Conservation (phyloP, 1,140 invertebrate genomes). For the Drosophila nebulosa region DNA sequence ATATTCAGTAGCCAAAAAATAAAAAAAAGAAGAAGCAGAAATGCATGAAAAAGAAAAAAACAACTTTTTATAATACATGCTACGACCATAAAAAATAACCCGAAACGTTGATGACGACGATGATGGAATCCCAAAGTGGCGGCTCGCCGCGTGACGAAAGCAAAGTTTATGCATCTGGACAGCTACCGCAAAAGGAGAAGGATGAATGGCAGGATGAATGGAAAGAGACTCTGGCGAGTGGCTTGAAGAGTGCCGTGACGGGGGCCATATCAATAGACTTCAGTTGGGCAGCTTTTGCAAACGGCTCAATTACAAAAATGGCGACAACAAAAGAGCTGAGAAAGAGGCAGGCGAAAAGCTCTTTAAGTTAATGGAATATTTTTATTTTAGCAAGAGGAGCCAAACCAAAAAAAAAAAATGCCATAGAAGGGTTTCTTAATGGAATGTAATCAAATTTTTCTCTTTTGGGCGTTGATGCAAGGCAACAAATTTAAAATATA, state of each 20-base stretch:
- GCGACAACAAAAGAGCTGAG: constrained; percentile 42
- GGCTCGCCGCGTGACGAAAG: constrained; percentile 47
- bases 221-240: constrained; percentile 2
- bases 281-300: constrained; percentile 28
- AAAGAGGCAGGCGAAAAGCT: background rate
- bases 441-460: constrained; percentile 35
- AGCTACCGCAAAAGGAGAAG: constrained; percentile 14
- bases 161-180: constrained; percentile 61
- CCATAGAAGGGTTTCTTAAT: background rate
- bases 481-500: too few relatives aligned
- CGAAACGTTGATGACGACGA: constrained; percentile 19
- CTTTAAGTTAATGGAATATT: constrained; percentile 48
- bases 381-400: background rate
- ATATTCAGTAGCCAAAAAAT: constrained; percentile 54
- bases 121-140: background rate
- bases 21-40: constrained; percentile 51
- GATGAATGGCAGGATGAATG: constrained; percentile 19
- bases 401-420: background rate
- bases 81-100: constrained; percentile 45
- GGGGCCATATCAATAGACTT: constrained; percentile 55
- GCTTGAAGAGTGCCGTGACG: background rate
- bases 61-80: constrained; percentile 18
- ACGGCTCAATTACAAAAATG: constrained; percentile 68
- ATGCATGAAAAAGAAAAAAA: background rate
- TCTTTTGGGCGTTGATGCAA: background rate